Percentiles rank a stretch among this genome's conserved stretches.
These are phyloP conservation scores for Eucidaris tribuloides DNA, from an alignment of 35 echinoderm and acorn worm genomes.

Conservation along the genomic window DNA sequence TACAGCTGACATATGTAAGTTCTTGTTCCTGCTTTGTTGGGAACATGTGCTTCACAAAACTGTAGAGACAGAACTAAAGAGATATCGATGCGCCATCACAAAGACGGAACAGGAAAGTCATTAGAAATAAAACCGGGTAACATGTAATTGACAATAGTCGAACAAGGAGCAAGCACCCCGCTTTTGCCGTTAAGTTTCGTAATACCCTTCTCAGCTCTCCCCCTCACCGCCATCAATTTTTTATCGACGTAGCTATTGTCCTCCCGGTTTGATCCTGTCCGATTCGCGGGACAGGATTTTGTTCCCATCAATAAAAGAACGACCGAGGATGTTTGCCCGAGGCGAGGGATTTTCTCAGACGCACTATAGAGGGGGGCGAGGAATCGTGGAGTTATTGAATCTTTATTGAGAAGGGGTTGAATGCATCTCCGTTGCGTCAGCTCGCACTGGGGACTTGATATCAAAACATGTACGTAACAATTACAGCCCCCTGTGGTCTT, in stretches of 20 bases:
- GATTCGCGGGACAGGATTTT: conserved; percentile 17
- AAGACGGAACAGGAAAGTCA: not conserved
- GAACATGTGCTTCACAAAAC: not conserved
- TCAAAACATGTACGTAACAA: conserved; percentile 20
- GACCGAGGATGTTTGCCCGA: not conserved
- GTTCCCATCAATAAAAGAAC: conserved; percentile 7
- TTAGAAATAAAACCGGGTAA: conserved; percentile 6
- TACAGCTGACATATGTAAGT: conserved; percentile 8
- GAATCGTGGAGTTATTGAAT: too few relatives aligned
- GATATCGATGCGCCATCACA: not conserved
- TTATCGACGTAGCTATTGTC: conserved; percentile 12
- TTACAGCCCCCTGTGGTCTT: not conserved
- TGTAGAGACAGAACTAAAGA: not conserved
- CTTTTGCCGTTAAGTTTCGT: not conserved
- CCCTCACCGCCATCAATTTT: conserved; percentile 10
- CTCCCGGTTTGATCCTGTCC: not conserved
- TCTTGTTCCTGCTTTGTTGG: not conserved
- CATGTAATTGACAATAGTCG: not conserved
- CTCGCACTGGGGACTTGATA: conserved; percentile 19
- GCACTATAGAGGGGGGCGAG: too few relatives aligned
- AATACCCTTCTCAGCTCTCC: not conserved
- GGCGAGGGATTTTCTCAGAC: conserved; percentile 30
- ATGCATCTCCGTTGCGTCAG: too few relatives aligned
- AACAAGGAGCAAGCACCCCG: not conserved
- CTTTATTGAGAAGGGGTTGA: too few relatives aligned